Base-by-base conservation (phyloP, 2,888 invertebrate species). In the Mythimna vitellina region DNA sequence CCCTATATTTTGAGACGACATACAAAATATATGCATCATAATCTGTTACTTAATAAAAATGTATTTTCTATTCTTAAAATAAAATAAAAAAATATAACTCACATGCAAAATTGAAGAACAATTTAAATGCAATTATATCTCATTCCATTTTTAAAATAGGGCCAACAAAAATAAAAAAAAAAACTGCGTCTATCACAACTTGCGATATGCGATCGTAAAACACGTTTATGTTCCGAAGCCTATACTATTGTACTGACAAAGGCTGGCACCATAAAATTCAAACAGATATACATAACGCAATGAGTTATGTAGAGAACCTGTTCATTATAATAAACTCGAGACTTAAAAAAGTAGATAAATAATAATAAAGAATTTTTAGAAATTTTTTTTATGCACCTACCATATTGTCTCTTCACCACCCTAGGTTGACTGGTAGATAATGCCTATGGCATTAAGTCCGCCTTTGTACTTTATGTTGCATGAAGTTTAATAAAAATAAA, bases 221-320 rank as follows among this genome's bases (percentile, higher is more conserved):
- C 80, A 79, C 80, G 76, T 71, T 80, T 68, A 61, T 68, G 9
- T 65, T 29, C 32, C 9, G 53, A 80, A 68, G 38, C 42, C 29
- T 49, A 22, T 57, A 22, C 29, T 67, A 49, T 22, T 46, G 20
- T 29, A 79, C 80, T 79, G 70, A 58, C 49, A 22, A 12, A 60
- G 20, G 14, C 51, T 14, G 58, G 17, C 22, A 35, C 20, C 12
- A 25, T 61, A 32, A 25, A 22, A 71, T 46, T 53, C 46, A 29
- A 51, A 46, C 7, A 7, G 38, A 12, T 35, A 53, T 32, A 51
- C 49, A 38, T 25, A 51, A 9, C 32, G 32, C 17, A 12, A 53
- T 57, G 22, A 42, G 6, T 17, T 51, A 14, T 58, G 29, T 35
- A 56, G 32, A 65, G 51, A 63, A 35, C 14, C 0, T 46, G n/a